Base-by-base conservation (phyloP, 2,797 vertebrate species). In the Sorex maritimensis region DNA sequence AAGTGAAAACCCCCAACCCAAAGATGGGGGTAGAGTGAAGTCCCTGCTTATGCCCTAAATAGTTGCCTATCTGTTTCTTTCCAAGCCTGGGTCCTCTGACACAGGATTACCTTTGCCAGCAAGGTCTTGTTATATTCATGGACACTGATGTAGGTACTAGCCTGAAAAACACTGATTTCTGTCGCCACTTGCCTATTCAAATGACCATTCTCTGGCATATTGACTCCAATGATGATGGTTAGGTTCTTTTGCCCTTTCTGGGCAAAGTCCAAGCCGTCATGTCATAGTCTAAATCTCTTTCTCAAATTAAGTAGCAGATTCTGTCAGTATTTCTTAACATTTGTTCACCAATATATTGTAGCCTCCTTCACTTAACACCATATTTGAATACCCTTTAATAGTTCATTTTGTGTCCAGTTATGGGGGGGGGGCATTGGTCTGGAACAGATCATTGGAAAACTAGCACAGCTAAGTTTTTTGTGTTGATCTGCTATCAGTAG, bases 251-350 rank as follows among this genome's bases (percentile, higher is more conserved):
- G 71, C n/a, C 23, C 75, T 81, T 93, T 86, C 71, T 90, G 94
- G 69, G 75, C 26, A 92, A 95, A 95, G 72, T 15, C 82, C 75
- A 93, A 88, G 65, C 65, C 73, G 61, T 80, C n/a, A 81, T 72
- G 58, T 63, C 15, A 61, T 58, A 65, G 72, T 61, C 30, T 75
- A 92, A 86, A 81, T 92, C 77, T 93, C 61, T 92, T 94, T 79
- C 52, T 67, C 88, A 75, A 88, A 72, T 91, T 80, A 68, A 92
- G 30, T 86, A 88, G 46, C 11, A 90, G 44, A 26, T 24, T 81
- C 52, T 89, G 58, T 23, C 86, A 67, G 30, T 87, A 69, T 49
- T 82, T 52, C 75, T 89, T 82, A 79, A 65, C 81, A 88, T 81
- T 81, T 79, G 2, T 28, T 87, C 24, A 21, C 75, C 65, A 55